Base-by-base conservation (phyloP, 2,797 vertebrate genomes). In the Taeniopygia guttata region DNA sequence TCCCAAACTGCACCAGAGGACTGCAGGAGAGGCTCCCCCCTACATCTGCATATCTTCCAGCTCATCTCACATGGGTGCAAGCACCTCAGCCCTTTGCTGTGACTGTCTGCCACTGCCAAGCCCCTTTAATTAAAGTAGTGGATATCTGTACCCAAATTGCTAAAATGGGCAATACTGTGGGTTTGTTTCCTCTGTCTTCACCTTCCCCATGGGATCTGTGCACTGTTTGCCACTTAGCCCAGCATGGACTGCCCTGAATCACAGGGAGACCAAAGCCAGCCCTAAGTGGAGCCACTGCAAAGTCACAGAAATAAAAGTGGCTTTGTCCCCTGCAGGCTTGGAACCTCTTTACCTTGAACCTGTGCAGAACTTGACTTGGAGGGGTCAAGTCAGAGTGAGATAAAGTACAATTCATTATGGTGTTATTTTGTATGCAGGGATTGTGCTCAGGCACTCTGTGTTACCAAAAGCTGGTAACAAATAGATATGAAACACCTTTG, bases 381-480 rank as follows among this genome's bases (percentile, higher is more conserved):
- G 36, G 58, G 91, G 51, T 77, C 81, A 68, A 51, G 76, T 21
- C 2, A 16, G 77, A 84, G 56, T 6, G 64, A 81, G 83, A 52
- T 73, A 59, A 75, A 89, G 66, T 32, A 27, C 34, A 74, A 52
- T 63, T 64, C 34, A 40, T 67, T 92, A 62, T 15, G 40, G 63
- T 19, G 48, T 42, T 58, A 40, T 51, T 92, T 82, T 76, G 72
- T 73, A 79, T 77, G 62, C 76, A 60, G 89, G 42, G 46, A 21
- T 60, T 90, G 83, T 87, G 80, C 68, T 81, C 85, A 67, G 77
- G 15, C 0, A 0, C 11, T 2, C 36, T 34, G 52, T 32, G 34
- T 45, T 84, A 89, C 49, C 54, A 49, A 88, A 92, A 84, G 64
- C 81, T 86, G 78, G 73, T 85, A 94, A 90, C 91, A 94, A 93